Evolutionary conservation across 2,888 invertebrate genomes (phyloP).

Genomic region (Coecobrya sp.): DNA sequence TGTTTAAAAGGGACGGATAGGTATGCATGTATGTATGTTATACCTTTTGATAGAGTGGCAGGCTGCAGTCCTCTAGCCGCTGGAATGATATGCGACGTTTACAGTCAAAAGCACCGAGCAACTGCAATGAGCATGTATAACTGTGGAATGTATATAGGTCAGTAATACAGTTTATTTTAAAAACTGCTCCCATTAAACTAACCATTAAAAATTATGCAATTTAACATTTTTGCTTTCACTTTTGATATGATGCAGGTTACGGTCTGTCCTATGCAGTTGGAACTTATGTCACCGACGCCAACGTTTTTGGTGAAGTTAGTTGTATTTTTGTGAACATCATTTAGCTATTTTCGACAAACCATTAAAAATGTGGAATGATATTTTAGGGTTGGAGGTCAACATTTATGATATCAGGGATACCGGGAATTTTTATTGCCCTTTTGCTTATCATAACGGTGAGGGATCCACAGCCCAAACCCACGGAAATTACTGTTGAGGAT

Average conservation of each 20-base stretch:
- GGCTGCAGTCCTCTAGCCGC: constrained; percentile 96
- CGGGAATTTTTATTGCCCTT: constrained; percentile 92
- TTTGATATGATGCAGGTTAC: constrained; percentile 91
- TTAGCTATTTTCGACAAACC: neutral
- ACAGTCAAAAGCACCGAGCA: constrained; percentile 90
- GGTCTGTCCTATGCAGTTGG: constrained; percentile 97
- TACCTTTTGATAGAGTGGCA: constrained; percentile 91
- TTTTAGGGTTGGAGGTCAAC: constrained; percentile 95
- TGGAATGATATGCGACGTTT: constrained; percentile 93
- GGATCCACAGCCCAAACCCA: constrained; percentile 92
- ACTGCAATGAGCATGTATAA: constrained; percentile 97
- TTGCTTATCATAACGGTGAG: constrained; percentile 92
- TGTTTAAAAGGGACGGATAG: too few species aligned
- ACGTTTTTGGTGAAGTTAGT: constrained; percentile 92
- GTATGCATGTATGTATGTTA: too few species aligned
- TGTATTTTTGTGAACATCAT: neutral
- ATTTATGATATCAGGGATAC: constrained; percentile 93
- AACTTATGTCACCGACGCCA: constrained; percentile 92
- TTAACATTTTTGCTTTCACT: neutral
- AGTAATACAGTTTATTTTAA: neutral
- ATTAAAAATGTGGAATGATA: too few species aligned
- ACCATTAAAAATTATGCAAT: neutral
- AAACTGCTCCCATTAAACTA: neutral
- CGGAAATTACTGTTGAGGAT: constrained; percentile 55
- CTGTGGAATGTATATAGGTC: constrained; percentile 96